Percentiles rank a stretch among this genome's conserved stretches.
Evolutionary conservation across 2,888 invertebrate genomes (phyloP).

Genomic region (Crematogaster levior): DNA sequence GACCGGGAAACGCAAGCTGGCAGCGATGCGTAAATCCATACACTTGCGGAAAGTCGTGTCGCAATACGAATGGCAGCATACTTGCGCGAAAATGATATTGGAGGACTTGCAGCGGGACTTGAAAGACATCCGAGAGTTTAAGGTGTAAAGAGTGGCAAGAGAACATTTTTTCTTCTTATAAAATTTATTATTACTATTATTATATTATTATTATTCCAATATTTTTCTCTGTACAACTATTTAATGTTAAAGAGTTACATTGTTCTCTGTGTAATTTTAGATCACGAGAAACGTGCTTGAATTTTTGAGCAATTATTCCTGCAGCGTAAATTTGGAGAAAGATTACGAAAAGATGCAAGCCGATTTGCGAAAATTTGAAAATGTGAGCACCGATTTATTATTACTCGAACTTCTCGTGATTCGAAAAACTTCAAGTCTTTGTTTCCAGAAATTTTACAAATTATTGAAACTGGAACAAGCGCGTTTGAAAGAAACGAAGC

Average conservation of each 20-base stretch:
- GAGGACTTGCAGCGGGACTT: conserved; percentile 78
- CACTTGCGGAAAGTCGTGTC: conserved; percentile 77
- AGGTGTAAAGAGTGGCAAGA: conserved; percentile 70
- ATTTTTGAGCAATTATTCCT: conserved; percentile 67
- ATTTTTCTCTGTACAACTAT: background rate
- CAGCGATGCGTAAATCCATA: conserved; percentile 76
- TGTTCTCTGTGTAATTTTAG: conserved; percentile 63
- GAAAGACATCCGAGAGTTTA: conserved; percentile 75
- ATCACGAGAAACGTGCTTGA: conserved; percentile 79
- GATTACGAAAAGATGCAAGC: conserved; percentile 53
- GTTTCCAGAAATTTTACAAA: conserved; percentile 66
- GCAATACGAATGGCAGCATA: conserved; percentile 81
- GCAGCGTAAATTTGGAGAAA: conserved; percentile 56
- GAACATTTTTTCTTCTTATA: background rate
- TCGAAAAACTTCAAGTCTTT: background rate
- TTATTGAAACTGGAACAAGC: conserved; percentile 60
- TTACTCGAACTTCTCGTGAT: background rate
- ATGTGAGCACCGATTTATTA: conserved; percentile 47
- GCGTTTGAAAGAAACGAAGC: conserved; percentile 48
- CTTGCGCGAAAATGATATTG: conserved; percentile 76
- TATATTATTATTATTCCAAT: background rate
- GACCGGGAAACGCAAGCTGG: conserved; percentile 79
- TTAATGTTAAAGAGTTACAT: background rate
- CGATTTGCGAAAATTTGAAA: conserved; percentile 38
- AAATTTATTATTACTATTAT: background rate